Percentiles rank a stretch among this genome's conserved stretches.
Evolutionary conservation across 2,888 invertebrate genomes (phyloP).

Genomic region (Xanthostigma xanthostigma): DNA sequence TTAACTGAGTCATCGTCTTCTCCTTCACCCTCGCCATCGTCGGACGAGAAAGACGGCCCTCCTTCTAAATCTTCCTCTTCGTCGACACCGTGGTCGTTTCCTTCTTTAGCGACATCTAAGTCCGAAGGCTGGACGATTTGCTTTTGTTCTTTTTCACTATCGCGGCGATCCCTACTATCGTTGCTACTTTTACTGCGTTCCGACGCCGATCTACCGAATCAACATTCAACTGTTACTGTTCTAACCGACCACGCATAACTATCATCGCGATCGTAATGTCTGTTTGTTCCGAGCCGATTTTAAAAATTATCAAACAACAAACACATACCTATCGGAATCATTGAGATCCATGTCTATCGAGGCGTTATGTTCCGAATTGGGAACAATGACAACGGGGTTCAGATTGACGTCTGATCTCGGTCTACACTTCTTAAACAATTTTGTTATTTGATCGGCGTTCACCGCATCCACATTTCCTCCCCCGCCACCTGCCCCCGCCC

Average conservation of each 20-base stretch:
- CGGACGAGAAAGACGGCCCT: conserved; percentile 6
- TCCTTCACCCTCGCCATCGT: conserved; percentile 27
- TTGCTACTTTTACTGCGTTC: conserved; percentile 16
- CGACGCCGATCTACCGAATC: conserved; percentile 1
- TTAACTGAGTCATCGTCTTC: conserved; percentile 30
- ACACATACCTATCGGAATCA: no score
- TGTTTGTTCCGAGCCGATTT: no score
- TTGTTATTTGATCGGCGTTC: conserved; percentile 60
- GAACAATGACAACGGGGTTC: conserved; percentile 28
- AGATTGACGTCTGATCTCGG: conserved; percentile 47
- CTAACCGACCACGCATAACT: no score
- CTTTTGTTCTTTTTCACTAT: conserved; percentile 6
- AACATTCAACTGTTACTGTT: neutral
- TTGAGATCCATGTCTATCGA: no score
- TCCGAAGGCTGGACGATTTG: conserved; percentile 9
- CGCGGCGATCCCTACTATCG: conserved; percentile 18
- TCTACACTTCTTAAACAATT: conserved; percentile 77
- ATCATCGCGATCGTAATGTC: no score
- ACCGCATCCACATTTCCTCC: conserved; percentile 26
- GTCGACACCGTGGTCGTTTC: conserved; percentile 8
- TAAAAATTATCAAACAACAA: no score
- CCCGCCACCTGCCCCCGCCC: neutral
- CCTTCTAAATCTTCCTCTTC: conserved; percentile 15
- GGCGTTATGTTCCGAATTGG: no score
- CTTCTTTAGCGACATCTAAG: conserved; percentile 14